Conservation (phyloP, 2,113 vertebrate species). For the Bubalus kerabau region DNA sequence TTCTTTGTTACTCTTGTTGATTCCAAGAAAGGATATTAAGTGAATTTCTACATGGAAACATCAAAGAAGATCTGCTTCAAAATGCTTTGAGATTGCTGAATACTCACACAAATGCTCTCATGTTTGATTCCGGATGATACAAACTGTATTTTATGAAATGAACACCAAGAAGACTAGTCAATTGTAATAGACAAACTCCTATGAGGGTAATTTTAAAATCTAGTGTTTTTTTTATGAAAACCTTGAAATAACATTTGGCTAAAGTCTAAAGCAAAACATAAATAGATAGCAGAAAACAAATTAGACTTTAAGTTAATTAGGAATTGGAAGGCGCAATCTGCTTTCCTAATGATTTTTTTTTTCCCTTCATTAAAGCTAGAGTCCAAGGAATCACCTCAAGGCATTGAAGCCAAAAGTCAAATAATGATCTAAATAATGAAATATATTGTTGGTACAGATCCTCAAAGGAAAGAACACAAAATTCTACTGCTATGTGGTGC, state of each 20-base stretch:
- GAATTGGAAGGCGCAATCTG: not conserved
- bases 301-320: constrained; percentile 24
- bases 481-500: not conserved
- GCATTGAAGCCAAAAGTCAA: not conserved
- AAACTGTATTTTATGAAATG: constrained; percentile 13
- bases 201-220: not conserved
- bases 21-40: not conserved
- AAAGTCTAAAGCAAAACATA: not conserved
- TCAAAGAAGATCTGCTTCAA: not conserved
- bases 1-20: not conserved
- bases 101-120: not conserved
- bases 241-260: not conserved
- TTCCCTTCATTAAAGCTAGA: constrained; percentile 21
- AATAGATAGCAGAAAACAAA: not conserved
- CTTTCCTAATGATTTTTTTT: not conserved
- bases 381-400: not conserved
- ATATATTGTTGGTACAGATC: not conserved
- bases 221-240: not conserved
- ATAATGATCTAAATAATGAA: not conserved
- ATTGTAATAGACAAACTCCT: not conserved
- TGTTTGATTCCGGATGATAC: not conserved
- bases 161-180: not conserved
- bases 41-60: not conserved
- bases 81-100: not conserved
- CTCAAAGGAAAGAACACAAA: not conserved